Conservation (phyloP, 2,113 vertebrate species). For the Carassius carassius region DNA sequence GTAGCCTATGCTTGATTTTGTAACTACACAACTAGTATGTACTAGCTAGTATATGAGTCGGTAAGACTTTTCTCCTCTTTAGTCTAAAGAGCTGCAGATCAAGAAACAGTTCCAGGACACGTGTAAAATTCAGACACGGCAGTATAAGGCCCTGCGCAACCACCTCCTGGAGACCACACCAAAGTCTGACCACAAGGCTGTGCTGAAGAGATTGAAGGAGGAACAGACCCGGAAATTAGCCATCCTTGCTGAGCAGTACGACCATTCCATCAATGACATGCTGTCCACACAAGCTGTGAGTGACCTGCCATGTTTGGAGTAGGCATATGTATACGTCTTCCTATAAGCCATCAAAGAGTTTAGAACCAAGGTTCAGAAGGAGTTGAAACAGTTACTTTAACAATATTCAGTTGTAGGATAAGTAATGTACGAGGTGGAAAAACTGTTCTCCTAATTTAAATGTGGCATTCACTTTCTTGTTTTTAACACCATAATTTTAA, state of each 20-base stretch:
- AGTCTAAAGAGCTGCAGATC: conserved; percentile 90
- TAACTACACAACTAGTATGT: background rate
- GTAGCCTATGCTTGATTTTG: background rate
- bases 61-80: background rate
- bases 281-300: conserved; percentile 98
- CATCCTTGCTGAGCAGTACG: conserved; percentile 98
- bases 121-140: conserved; percentile 97
- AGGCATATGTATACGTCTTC: background rate
- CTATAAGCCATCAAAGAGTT: background rate
- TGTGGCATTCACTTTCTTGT: background rate
- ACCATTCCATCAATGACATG: conserved; percentile 99
- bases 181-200: conserved; percentile 98
- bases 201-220: conserved; percentile 97
- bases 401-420: background rate
- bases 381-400: background rate
- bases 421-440: background rate
- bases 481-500: background rate
- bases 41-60: background rate
- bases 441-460: background rate
- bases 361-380: background rate
- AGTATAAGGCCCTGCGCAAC: conserved; percentile 97
- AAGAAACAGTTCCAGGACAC: conserved; percentile 96
- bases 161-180: conserved; percentile 95
- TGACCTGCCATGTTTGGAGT: conserved; percentile 49
- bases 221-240: conserved; percentile 98